phyloP scores from a whole-genome alignment of 2,113 vertebrate species.

The Grantiella picta region DNA sequence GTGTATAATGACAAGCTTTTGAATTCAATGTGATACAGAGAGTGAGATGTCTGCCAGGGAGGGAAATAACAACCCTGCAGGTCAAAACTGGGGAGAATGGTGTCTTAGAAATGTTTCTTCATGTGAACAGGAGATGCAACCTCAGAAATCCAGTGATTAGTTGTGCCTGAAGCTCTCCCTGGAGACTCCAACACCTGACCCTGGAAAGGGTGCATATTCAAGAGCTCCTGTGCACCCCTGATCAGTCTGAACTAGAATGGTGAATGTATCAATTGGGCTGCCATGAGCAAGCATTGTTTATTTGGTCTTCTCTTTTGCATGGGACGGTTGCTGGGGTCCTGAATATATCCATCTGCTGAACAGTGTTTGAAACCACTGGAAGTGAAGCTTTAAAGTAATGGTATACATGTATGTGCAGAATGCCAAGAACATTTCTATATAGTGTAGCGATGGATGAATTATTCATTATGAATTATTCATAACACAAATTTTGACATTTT shows the following conservation, averaged over 20 bases:
- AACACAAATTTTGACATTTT: conserved; percentile 32
- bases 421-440: conserved; percentile 53
- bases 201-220: background rate
- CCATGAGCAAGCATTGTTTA: background rate
- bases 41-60: background rate
- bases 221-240: background rate
- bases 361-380: conserved; percentile 29
- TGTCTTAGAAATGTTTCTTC: background rate
- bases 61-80: background rate
- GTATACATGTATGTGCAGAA: conserved; percentile 36
- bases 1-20: background rate
- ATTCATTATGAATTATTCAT: conserved; percentile 66
- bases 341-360: conserved; percentile 46
- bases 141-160: background rate
- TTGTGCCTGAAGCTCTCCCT: background rate
- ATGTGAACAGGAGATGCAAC: background rate
- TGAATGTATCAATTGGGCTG: background rate
- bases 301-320: background rate
- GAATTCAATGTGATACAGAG: background rate
- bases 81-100: background rate
- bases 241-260: background rate
- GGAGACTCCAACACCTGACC: accelerated
- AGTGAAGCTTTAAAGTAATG: conserved; percentile 28
- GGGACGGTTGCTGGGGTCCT: background rate
- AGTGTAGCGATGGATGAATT: conserved; percentile 36